Evolutionary conservation across 2,113 vertebrate species (phyloP).

Genomic region (Myotis lucifugus): DNA sequence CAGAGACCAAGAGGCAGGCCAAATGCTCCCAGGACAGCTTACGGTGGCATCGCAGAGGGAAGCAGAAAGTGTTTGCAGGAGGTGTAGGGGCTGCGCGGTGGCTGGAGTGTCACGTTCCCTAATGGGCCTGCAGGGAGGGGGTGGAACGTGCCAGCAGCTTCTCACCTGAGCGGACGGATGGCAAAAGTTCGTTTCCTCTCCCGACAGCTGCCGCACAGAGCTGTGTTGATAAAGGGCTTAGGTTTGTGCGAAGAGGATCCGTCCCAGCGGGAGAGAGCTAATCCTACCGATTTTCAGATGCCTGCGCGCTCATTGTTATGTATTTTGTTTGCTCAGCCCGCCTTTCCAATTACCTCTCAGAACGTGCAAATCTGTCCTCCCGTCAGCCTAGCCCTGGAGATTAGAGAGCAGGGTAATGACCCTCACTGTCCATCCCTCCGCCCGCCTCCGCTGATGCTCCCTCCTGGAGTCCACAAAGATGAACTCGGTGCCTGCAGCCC

Average conservation of each 20-base stretch:
- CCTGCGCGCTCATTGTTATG: background rate
- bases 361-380: constrained; percentile 13
- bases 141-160: background rate
- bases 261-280: constrained; percentile 16
- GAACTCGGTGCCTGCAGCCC: background rate
- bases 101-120: constrained; percentile 53
- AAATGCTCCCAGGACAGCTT: constrained; percentile 59
- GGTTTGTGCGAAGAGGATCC: background rate
- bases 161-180: background rate
- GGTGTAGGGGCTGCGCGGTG: constrained; percentile 43
- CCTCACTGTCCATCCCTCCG: background rate
- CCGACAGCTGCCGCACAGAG: background rate
- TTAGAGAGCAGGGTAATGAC: background rate
- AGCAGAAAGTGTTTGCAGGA: constrained; percentile 52
- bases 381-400: background rate
- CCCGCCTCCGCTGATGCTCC: background rate
- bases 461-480: fast-evolving
- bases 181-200: constrained; percentile 58
- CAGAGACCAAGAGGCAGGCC: constrained; percentile 16
- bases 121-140: background rate
- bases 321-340: constrained; percentile 42
- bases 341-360: constrained; percentile 27
- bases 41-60: constrained; percentile 42
- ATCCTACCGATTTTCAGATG: constrained; percentile 8
- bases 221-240: background rate